Base-by-base conservation (phyloP, 2,888 invertebrate species). In the Merodon equestris region DNA sequence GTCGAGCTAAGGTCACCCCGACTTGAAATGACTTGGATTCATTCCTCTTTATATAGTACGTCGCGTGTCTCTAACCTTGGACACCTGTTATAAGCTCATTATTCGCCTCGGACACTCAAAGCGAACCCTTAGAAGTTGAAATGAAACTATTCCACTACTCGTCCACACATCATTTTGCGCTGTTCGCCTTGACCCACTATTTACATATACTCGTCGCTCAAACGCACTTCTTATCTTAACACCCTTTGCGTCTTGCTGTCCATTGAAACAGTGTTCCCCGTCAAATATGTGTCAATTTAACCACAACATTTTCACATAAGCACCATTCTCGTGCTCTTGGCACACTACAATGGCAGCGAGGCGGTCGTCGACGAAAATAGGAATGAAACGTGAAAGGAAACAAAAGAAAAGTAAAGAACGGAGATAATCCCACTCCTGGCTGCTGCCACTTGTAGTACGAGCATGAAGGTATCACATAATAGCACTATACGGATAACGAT, bases 221-320 rank as follows among this genome's bases (percentile, higher is more conserved):
- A 27, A 27, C 27, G 27, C 7, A 27, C 27, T 27, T 27, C 27
- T 27, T 27, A 27, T 27, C 27, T 27, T 27, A 7, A 27, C 27
- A 27, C 27, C 27, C 27, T 27, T 27, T 27, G 7, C 7, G 2
- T 27, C 7, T 7, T 27, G 27, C 3, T 27, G 2, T 27, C 27
- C 27, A 27, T 27, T 27, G 3, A 27, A 27, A 27, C 3, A 27
- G 7, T 27, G 7, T 27, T 7, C 7, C 17, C 51, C 54, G 54
- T 66, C 47, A 64, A 45, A 74, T 74, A 73, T 74, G 73, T 79
- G 74, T 60, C 79, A 79, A 79, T 79, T 74, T 67, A 54, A 68
- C 68, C 64, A 70, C 73, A 77, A 63, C 67, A 68, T 79, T 74
- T n/a, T n/a, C n/a, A 56, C 42, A 45, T 45, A 64, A 74, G 58